Evolutionary conservation across 2,113 vertebrate genomes (phyloP).

Genomic region (Chrysemys picta): DNA sequence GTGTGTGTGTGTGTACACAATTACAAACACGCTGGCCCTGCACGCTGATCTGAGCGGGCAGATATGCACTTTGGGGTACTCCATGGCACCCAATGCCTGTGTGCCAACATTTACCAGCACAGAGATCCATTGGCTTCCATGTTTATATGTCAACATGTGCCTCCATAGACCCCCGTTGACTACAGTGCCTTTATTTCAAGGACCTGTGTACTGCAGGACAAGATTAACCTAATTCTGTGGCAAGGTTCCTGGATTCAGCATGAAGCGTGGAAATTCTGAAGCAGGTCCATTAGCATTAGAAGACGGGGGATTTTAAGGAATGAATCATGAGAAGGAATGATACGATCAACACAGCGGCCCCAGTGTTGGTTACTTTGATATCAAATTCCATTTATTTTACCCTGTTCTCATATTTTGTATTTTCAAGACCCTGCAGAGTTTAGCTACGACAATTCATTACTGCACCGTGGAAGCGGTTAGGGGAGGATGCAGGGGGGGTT

Average conservation of each 20-base stretch:
- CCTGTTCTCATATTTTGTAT: not conserved
- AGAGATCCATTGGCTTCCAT: not conserved
- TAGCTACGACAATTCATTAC: not conserved
- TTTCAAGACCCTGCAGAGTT: not conserved
- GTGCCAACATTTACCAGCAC: not conserved
- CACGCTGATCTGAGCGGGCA: not conserved
- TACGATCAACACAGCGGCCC: not conserved
- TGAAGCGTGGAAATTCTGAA: not conserved
- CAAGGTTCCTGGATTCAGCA: not conserved
- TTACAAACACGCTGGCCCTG: not conserved
- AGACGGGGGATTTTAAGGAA: not conserved
- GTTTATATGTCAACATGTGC: not conserved
- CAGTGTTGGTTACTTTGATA: not conserved
- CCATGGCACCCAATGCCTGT: not conserved
- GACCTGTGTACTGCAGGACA: not conserved
- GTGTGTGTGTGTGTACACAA: not conserved
- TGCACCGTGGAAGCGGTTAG: not conserved
- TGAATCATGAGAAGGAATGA: not conserved
- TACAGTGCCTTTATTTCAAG: not conserved
- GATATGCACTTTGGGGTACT: too few relatives aligned
- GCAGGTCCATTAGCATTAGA: not conserved
- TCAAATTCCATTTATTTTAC: not conserved
- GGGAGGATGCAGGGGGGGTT: too few relatives aligned
- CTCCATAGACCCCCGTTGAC: not conserved
- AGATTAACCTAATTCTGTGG: not conserved